Base-by-base conservation (phyloP, 2,797 vertebrate species). In the Danio aesculapii region DNA sequence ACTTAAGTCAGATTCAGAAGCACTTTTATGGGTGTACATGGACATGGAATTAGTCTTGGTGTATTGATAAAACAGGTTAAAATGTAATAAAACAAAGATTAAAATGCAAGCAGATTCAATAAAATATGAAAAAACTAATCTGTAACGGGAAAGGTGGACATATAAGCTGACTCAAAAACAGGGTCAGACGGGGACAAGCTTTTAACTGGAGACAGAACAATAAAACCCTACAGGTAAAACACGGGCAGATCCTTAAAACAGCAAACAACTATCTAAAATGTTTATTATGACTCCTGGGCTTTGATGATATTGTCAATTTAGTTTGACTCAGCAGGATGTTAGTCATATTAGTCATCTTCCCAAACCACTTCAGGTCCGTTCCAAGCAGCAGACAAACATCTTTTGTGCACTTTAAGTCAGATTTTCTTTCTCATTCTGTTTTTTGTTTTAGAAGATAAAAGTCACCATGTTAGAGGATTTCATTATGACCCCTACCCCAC, bases 281-380 rank as follows among this genome's bases (percentile, higher is more conserved):
- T 58, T 77, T 67, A 55, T 77, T 77, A 41, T 77, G 75, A 58
- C 4, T 49, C 19, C 64, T 39, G 62, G 43, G 43, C 52, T 77
- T 68, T 77, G 19, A n/a, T 49, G 7, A 68, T 58, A 47, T 49
- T 58, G 16, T 68, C 52, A 67, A 41, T 30, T 4, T 2, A 46
- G 41, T 67, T 9, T 58, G 63, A 66, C 63, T 57, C 62, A 66
- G 6, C 62, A 19, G 17, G 50, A 44, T 11, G 8, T 14, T 76
- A 30, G 30, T 30, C 41, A 77, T 13, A 77, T 77, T 57, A 76
- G n/a, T 76, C 62, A 77, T 13, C 19, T 76, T 76, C 39, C 49
- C 11, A 44, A 64, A 53, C 44, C 41, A 39, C 17, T 47, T 30
- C 43, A 58, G 14, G 6, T 46, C 41, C 55, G 8, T 46, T 44